Conservation (phyloP, 1,140 invertebrate genomes). For the Trinorchestia longiramus region DNA sequence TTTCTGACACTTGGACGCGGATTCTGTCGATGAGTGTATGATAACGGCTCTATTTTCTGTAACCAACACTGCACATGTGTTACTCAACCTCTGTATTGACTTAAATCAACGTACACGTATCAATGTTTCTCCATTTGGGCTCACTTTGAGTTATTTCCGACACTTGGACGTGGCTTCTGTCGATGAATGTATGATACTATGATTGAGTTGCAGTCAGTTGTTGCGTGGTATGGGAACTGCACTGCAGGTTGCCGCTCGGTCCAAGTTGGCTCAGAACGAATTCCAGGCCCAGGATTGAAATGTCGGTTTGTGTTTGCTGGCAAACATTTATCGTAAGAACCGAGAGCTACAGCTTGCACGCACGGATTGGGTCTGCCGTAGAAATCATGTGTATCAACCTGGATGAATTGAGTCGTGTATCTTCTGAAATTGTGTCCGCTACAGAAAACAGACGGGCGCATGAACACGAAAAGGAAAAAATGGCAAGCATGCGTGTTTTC, state of each 20-base stretch:
- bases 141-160: background rate
- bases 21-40: background rate
- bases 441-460: background rate
- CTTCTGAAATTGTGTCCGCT: background rate
- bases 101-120: background rate
- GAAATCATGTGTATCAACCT: background rate
- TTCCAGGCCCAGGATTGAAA: slow-evolving; percentile 30
- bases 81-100: background rate
- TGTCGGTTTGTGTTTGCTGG: slow-evolving; percentile 49
- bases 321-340: slow-evolving; percentile 44
- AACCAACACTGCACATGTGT: too few species aligned
- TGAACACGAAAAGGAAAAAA: background rate
- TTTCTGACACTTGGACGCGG: background rate
- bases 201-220: background rate
- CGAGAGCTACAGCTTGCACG: slow-evolving; percentile 17
- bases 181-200: background rate
- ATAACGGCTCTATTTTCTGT: too few species aligned
- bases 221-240: background rate
- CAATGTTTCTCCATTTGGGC: background rate
- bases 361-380: background rate
- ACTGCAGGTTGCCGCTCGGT: background rate
- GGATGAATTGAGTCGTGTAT: background rate
- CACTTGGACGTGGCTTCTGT: background rate
- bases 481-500: background rate
- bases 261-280: background rate